phyloP scores from a whole-genome alignment of 2,888 invertebrate genomes.

The Encarsia formosa region DNA sequence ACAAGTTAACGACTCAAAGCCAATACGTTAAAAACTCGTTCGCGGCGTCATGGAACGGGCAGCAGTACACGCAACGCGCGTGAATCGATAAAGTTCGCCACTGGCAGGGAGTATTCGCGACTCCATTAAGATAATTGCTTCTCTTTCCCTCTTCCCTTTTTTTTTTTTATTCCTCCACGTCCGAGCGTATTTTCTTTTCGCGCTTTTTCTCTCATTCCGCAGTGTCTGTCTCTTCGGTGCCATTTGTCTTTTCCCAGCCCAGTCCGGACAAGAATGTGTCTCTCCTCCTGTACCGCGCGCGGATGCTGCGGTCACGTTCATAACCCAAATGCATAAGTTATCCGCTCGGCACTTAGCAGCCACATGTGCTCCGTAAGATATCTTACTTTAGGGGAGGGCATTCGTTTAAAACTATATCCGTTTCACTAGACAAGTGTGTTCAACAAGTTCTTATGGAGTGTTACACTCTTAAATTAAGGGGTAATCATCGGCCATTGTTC shows the following conservation, averaged over 20 bases:
- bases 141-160: neutral
- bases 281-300: constrained; percentile 17
- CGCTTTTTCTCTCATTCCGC: too few relatives aligned
- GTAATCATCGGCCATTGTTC: too few relatives aligned
- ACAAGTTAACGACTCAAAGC: too few relatives aligned
- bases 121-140: constrained; percentile 49
- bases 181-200: constrained; percentile 9
- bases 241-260: constrained; percentile 28
- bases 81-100: constrained; percentile 42
- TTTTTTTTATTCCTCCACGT: neutral
- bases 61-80: constrained; percentile 13
- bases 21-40: too few relatives aligned
- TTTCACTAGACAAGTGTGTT: too few relatives aligned
- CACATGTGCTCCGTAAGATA: constrained; percentile 5
- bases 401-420: too few relatives aligned
- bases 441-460: too few relatives aligned
- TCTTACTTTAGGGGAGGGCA: too few relatives aligned
- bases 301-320: constrained; percentile 32
- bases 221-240: too few relatives aligned
- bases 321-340: constrained; percentile 37
- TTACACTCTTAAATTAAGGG: too few relatives aligned
- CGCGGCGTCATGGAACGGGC: neutral
- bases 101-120: constrained; percentile 33
- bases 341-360: constrained; percentile 7
- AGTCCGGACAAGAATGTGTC: too few relatives aligned